Evolutionary conservation across 1,140 invertebrate genomes (phyloP), one percentile per base, ranked within the genome.

Genomic region (Anastrepha obliqua): DNA sequence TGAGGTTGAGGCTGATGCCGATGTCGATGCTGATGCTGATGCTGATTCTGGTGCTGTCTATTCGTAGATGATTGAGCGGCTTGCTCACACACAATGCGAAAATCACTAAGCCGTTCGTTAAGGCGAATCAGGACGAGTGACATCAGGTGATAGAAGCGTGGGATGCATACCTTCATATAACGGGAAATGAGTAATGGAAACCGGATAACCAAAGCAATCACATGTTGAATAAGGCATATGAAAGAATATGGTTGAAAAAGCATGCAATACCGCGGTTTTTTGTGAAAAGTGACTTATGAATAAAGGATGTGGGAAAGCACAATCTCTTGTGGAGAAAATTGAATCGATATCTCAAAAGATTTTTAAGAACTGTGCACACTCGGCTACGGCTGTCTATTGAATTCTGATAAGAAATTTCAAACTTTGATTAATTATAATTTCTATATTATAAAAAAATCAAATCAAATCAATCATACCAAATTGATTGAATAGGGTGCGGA

Each of bases 221-320:
- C 65, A 29, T 39, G 65, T 67, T 67, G 65, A 67, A 67, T 67
- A 13, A 11, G 11, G 29, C 29, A 42, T 67, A 29, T 67, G 39
- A 67, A 67, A 67, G 65, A 29, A 67, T 39, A 67, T 67, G 65
- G 39, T 67, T 42, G 65, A 67, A 42, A 42, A 67, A 11, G 65
- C 20, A 29, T 29, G 20, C 29, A 67, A 67, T 67, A 42, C 0
- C 7, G 65, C 20, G 65, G 13, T 29, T 3, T 39, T 67, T 39
- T 11, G 39, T 29, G 11, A 39, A 11, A 39, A n/a, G 29, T 42
- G 65, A 1, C 29, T 3, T 11, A 29, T 3, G 29, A n/a, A 39
- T 67, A 42, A 67, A 13, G 65, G 29, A 42, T 39, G 20, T 15
- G n/a, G 29, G 29, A 42, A 67, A 67, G 29, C 29, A 39, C 65